Evolutionary conservation across 2,797 vertebrate genomes (phyloP), one percentile per base, ranked within the genome.

Genomic region (Esox lucius): DNA sequence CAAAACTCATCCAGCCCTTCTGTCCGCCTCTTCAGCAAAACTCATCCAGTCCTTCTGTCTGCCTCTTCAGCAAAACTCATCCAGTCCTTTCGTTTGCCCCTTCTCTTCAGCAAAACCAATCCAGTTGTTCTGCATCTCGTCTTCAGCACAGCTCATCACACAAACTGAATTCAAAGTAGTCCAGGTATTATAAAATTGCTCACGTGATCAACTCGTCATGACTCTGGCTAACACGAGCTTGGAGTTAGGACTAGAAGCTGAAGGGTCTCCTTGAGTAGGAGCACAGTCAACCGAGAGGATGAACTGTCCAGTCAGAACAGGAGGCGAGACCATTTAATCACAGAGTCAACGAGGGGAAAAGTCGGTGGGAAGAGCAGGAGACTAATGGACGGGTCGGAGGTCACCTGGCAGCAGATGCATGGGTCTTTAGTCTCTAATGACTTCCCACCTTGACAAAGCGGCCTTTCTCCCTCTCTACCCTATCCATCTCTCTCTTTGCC

Each of bases 341-440:
- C 53, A 59, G 53, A 59, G n/a, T 59, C 53, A 59, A 59, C 53
- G n/a, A 59, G 53, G 53, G 53, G 53, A 59, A n/a, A 59, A 59
- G 53, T 22, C 59, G 53, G 53, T 59, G 53, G 53, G 53, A 59
- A n/a, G 53, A 59, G 53, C 53, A 22, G n/a, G 53, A 59, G 53
- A 22, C 16, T 24, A 59, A 59, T 12, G 53, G 53, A 59, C 7
- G 8, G 53, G 53, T 59, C 53, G 19, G n/a, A 59, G 53, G 53
- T 59, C 22, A 59, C 53, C 53, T 59, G 53, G 53, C 53, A n/a
- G n/a, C 53, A 59, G 53, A 59, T 59, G 53, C n/a, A 59, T 59
- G 53, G n/a, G 7, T 59, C 49, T 59, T 59, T 59, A 59, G 19
- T 59, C n/a, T 59, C 53, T 59, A 59, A 59, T 59, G 53, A 59